Evolutionary conservation across 2,888 invertebrate genomes (phyloP), one percentile per base, ranked within the genome.

Genomic region (Pegoplata infirma): DNA sequence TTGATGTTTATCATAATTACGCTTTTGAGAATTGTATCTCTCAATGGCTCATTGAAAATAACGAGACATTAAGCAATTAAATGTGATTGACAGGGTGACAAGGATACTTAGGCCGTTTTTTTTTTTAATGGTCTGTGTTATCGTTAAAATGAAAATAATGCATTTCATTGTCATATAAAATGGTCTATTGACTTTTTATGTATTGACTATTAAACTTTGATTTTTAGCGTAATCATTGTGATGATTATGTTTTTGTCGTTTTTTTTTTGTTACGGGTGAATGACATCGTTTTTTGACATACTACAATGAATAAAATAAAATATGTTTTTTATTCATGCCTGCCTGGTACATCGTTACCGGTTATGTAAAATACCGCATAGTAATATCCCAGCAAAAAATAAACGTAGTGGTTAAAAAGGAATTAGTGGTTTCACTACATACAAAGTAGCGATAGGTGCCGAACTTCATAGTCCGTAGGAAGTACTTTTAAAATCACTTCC

Each of bases 61-160:
- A 74, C 69, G 74, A 78, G 78, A 78, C 74, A 78, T 78, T 78
- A 78, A 78, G 80, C 80, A 77, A 80, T 80, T 77, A 80, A 76
- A 80, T 69, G 49, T 80, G 76, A 80, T 77, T 76, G 80, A 80
- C 80, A 77, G 76, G 74, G 71, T 74, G 73, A 74, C 78, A 78
- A 71, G 66, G 63, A 64, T 77, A 68, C 58, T 77, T 77, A 73
- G 69, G 59, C 68, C n/a, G n/a, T n/a, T n/a, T n/a, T n/a, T n/a
- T n/a, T 25, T 59, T 55, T 47, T 63, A 47, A 21, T 53, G 7
- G 66, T 23, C 66, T 66, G 14, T 32, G 17, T 47, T 55, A 55
- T 40, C 47, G n/a, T 55, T 28, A 32, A 53, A 59, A 8, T 16
- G 36, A 19, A 10, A 51, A 47, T 7, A 74, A 21, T 78, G 69